Evolutionary conservation across 2,888 invertebrate species (phyloP).

Genomic region (Meteorus colon): DNA sequence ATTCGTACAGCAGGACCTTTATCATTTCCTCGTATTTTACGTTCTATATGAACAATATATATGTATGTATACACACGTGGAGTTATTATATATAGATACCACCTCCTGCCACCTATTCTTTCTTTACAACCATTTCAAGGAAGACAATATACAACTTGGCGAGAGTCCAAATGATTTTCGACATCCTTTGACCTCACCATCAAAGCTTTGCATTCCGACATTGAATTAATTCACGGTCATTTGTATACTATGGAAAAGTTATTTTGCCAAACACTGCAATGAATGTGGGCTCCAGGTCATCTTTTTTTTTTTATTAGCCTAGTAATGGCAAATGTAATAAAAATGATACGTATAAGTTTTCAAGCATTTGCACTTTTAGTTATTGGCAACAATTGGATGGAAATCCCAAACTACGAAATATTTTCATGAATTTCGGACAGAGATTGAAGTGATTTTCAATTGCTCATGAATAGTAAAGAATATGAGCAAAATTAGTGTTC

Average conservation of each 20-base stretch:
- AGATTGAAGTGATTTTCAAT: too few relatives aligned
- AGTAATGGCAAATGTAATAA: too few relatives aligned
- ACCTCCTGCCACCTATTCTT: background rate
- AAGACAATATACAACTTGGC: slow-evolving; percentile 19
- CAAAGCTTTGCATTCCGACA: background rate
- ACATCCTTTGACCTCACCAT: background rate
- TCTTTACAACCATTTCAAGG: background rate
- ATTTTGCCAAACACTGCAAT: too few relatives aligned
- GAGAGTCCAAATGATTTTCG: slow-evolving; percentile 19
- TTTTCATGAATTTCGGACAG: too few relatives aligned
- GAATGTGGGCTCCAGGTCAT: too few relatives aligned
- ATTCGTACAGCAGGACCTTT: slow-evolving; percentile 33
- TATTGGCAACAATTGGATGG: too few relatives aligned
- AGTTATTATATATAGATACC: background rate
- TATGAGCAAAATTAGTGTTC: too few relatives aligned
- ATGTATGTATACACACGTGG: background rate
- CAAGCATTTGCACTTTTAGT: too few relatives aligned
- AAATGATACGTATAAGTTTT: too few relatives aligned
- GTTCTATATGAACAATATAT: background rate
- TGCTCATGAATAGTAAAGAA: too few relatives aligned
- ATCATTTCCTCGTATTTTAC: slow-evolving; percentile 24
- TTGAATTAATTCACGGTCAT: background rate
- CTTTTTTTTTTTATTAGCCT: too few relatives aligned
- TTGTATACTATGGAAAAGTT: background rate
- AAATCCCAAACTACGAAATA: too few relatives aligned